Percentiles rank a stretch among this genome's conserved stretches.
phyloP scores from a whole-genome alignment of 2,113 vertebrate species.

The Corvus hawaiiensis region DNA sequence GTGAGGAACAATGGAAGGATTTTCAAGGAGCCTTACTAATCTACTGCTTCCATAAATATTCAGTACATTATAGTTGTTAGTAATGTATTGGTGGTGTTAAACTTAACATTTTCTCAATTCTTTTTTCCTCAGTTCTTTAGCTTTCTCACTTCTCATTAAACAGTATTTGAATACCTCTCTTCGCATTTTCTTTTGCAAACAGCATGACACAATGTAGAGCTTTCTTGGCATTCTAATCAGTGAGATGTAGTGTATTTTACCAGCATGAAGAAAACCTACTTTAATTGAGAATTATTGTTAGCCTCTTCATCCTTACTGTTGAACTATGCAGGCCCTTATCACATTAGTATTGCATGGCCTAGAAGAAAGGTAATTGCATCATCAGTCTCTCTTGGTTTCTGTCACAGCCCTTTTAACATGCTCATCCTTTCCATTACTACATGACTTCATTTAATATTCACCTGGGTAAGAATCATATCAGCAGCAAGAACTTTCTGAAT shows the following conservation, averaged over 20 bases:
- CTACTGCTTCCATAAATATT: constrained; percentile 2
- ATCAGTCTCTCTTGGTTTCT: constrained; percentile 23
- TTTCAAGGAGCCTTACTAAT: background rate
- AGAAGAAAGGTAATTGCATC: constrained; percentile 37
- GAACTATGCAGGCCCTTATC: constrained; percentile 21
- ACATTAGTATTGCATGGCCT: background rate
- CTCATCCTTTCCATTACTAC: constrained; percentile 40
- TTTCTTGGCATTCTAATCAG: constrained; percentile 28
- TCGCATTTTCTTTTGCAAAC: constrained; percentile 25
- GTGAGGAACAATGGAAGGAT: background rate
- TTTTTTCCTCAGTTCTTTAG: background rate
- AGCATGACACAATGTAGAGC: background rate
- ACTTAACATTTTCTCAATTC: background rate
- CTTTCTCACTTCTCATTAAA: constrained; percentile 27
- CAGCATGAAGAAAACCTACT: background rate
- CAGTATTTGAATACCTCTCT: background rate
- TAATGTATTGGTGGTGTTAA: background rate
- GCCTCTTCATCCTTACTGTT: constrained; percentile 25
- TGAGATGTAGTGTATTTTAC: background rate
- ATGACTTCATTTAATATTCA: constrained; percentile 56
- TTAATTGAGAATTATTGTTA: constrained; percentile 48
- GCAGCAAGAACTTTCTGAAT: background rate
- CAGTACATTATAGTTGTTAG: background rate
- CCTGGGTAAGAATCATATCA: background rate
- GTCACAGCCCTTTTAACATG: constrained; percentile 38